Percentiles rank a stretch among this genome's conserved stretches.
These are phyloP conservation scores for Okamejei kenojei DNA, from an alignment of 2,797 vertebrate genomes.

Conservation along the genomic window DNA sequence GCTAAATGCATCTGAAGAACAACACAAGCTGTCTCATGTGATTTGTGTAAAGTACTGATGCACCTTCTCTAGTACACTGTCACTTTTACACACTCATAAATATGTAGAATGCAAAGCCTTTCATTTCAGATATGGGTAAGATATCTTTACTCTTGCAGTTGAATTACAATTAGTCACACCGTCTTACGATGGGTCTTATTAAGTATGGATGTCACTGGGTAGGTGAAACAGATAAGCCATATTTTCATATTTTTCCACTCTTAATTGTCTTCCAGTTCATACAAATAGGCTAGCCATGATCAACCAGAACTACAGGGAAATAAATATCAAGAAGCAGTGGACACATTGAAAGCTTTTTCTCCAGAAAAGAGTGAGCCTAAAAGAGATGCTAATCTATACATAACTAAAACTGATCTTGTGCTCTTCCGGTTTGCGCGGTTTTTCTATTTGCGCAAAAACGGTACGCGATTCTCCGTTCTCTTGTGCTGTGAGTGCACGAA, in stretches of 20 bases:
- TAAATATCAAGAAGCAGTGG: background rate
- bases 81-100: background rate
- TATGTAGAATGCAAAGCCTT: background rate
- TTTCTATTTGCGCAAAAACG: too few species aligned
- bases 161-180: background rate
- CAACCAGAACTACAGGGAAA: background rate
- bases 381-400: too few species aligned
- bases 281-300: background rate
- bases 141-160: background rate
- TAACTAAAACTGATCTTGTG: too few species aligned
- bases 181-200: background rate
- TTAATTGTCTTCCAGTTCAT: background rate
- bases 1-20: conserved; percentile 15
- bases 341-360: background rate
- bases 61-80: background rate
- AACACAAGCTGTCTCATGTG: background rate
- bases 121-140: background rate
- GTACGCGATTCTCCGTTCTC: too few species aligned
- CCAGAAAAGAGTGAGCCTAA: background rate
- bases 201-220: background rate
- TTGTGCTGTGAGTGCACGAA: too few species aligned
- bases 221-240: background rate
- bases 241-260: background rate
- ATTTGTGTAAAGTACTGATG: background rate
- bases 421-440: too few species aligned